Conservation (phyloP, 2,113 vertebrate species). For the Boleophthalmus pectinirostris region DNA sequence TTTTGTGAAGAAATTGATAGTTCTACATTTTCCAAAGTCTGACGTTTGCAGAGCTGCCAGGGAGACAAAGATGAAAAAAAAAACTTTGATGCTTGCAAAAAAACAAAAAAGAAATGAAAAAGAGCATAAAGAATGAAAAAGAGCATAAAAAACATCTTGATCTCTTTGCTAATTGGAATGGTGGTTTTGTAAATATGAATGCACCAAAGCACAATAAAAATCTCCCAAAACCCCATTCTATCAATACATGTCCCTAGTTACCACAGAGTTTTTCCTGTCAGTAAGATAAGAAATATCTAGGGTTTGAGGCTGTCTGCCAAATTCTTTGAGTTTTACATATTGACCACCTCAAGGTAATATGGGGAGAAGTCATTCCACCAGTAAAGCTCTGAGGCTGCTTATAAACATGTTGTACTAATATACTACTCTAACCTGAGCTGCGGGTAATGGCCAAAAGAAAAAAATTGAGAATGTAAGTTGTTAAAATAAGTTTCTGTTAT, state of each 20-base stretch:
- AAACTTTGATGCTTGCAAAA: not conserved
- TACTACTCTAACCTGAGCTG: no score
- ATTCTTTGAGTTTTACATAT: not conserved
- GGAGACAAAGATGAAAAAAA: not conserved
- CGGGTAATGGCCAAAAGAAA: no score
- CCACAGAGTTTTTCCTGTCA: not conserved
- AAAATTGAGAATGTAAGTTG: no score
- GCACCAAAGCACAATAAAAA: not conserved
- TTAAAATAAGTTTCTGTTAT: no score
- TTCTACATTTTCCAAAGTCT: not conserved
- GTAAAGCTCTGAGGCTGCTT: no score
- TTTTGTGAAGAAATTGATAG: constrained; percentile 36
- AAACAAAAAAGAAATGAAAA: no score
- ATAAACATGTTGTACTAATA: no score
- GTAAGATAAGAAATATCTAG: not conserved
- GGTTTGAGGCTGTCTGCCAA: not conserved
- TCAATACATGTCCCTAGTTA: not conserved
- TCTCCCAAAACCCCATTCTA: not conserved
- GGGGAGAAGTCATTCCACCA: no score
- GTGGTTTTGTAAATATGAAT: not conserved
- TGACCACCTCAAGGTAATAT: no score
- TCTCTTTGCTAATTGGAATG: not conserved
- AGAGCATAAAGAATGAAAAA: no score
- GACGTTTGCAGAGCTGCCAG: not conserved
- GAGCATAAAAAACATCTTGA: not conserved